phyloP scores from a whole-genome alignment of 2,113 vertebrate genomes.

The Cariama cristata region DNA sequence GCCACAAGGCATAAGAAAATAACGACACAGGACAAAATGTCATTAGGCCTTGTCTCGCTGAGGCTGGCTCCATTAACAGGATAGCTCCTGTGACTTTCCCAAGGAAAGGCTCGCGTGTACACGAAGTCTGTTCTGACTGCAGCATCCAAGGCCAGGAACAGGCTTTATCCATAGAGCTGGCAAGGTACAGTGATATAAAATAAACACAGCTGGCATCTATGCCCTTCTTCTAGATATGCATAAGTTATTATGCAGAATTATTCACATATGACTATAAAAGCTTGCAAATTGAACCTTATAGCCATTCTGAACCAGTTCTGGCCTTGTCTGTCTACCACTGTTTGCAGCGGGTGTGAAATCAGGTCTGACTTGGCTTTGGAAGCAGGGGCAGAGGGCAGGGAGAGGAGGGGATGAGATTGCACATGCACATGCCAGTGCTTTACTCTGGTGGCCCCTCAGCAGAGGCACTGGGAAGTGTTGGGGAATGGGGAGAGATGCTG shows the following conservation, averaged over 20 bases:
- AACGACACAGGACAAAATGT: background rate
- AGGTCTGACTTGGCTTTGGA: background rate
- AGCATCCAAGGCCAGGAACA: background rate
- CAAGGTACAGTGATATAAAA: background rate
- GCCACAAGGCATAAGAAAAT: background rate
- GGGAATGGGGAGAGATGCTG: background rate
- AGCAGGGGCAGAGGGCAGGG: background rate
- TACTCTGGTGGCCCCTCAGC: background rate
- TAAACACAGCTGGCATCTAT: background rate
- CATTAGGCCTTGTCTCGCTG: background rate
- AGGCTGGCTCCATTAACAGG: rapidly evolving
- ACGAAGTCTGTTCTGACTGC: background rate
- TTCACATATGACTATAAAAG: background rate
- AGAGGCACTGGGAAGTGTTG: background rate
- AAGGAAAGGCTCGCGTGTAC: background rate
- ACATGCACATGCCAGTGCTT: rapidly evolving
- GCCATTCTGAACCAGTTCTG: background rate
- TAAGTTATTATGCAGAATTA: background rate
- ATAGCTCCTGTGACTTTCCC: background rate
- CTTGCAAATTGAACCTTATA: background rate
- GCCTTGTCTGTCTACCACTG: rapidly evolving
- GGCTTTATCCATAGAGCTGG: background rate
- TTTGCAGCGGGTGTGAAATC: background rate
- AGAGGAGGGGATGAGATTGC: background rate
- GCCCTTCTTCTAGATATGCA: background rate